These are phyloP conservation scores for Sardinella longiceps DNA, from an alignment of 2,797 vertebrate genomes.

Conservation along the genomic window DNA sequence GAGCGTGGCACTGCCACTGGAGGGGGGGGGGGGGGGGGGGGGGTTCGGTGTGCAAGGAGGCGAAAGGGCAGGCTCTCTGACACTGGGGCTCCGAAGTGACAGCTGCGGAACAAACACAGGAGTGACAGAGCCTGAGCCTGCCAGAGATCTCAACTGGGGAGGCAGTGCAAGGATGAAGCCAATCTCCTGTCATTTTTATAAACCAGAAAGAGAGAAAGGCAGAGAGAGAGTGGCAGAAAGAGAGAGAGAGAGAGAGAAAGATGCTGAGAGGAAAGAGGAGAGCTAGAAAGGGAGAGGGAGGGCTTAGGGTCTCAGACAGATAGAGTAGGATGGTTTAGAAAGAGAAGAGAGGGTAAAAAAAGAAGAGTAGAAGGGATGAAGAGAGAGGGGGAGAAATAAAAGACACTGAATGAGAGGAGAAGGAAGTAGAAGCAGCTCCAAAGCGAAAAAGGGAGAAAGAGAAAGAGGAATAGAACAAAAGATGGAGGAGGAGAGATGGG, in stretches of 20 bases:
- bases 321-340: background rate
- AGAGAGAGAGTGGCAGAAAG: background rate
- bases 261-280: background rate
- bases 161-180: background rate
- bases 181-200: background rate
- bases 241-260: background rate
- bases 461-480: background rate
- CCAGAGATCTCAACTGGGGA: background rate
- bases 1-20: background rate
- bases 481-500: background rate
- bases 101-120: background rate
- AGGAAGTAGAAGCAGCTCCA: background rate
- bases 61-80: background rate
- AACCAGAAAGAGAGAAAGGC: background rate
- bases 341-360: background rate
- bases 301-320: background rate
- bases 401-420: background rate
- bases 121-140: background rate
- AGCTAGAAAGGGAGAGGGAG: background rate
- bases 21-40: too few relatives aligned
- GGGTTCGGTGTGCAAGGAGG: too few relatives aligned
- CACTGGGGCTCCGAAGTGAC: background rate
- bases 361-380: background rate
- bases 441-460: background rate
- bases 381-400: background rate